These are phyloP conservation scores for Taeniopygia guttata DNA, from an alignment of 2,797 vertebrate genomes.

Conservation along the genomic window DNA sequence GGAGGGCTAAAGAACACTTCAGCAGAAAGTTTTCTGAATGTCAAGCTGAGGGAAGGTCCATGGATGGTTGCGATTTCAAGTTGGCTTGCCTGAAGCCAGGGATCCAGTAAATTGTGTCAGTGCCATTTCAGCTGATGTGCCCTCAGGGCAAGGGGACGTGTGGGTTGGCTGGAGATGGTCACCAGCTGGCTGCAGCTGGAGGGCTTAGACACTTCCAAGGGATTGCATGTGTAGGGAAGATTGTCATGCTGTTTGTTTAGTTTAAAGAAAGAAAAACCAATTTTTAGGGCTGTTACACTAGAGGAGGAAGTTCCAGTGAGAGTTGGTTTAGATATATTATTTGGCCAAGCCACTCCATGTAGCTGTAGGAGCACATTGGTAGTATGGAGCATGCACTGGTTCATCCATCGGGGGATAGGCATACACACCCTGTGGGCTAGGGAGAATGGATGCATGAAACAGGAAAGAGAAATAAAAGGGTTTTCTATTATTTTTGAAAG, in stretches of 20 bases:
- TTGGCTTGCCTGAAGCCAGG: neutral
- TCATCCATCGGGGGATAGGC: neutral
- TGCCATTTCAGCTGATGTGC: neutral
- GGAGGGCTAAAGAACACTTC: neutral
- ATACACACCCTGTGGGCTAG: neutral
- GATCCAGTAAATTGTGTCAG: neutral
- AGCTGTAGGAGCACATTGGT: neutral
- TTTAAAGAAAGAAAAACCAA: neutral
- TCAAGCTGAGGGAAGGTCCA: neutral
- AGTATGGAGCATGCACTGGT: neutral
- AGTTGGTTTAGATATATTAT: neutral
- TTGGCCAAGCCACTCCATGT: neutral
- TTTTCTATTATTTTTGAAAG: neutral
- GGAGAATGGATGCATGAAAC: neutral
- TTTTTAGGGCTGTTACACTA: neutral
- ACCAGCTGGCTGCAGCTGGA: neutral
- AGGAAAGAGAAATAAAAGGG: neutral
- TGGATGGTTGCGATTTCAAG: neutral
- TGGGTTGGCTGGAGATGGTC: neutral
- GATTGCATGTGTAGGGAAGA: neutral
- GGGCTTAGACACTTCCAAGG: neutral
- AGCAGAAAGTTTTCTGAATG: neutral
- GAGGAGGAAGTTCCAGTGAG: neutral
- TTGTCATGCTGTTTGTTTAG: neutral
- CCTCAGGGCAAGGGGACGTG: neutral